Conservation (phyloP, 2,797 vertebrate genomes). For the Bradypus variegatus region DNA sequence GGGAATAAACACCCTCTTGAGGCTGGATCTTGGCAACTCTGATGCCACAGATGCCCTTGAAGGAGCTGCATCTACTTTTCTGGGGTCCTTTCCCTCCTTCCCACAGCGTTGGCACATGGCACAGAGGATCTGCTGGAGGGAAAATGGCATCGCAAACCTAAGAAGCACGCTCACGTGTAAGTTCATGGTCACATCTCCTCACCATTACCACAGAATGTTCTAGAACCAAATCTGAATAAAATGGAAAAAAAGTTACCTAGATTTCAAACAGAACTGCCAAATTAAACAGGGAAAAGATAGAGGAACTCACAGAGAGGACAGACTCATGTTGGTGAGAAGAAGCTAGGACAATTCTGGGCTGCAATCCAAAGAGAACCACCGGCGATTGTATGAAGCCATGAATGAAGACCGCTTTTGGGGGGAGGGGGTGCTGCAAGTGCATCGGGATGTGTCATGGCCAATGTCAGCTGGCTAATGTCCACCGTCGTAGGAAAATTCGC, state of each 20-base stretch:
- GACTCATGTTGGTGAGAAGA: conserved; percentile 4
- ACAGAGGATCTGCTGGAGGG: not conserved
- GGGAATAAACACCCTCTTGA: not conserved
- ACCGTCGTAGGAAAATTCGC: not conserved
- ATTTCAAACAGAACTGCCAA: not conserved
- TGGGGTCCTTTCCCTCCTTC: not conserved
- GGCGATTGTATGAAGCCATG: not conserved
- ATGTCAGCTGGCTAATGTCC: not conserved
- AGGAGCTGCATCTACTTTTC: not conserved
- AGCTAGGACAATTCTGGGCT: not conserved
- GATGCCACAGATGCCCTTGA: not conserved
- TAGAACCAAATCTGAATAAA: not conserved
- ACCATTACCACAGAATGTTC: conserved; percentile 23
- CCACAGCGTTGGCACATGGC: not conserved
- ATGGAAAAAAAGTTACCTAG: not conserved
- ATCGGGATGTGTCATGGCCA: not conserved
- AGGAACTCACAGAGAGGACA: not conserved
- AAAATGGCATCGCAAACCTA: not conserved
- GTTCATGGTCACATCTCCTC: not conserved
- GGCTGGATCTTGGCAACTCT: not conserved
- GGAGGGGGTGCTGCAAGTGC: not conserved
- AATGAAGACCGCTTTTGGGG: not conserved
- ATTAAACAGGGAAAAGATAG: conserved; percentile 1
- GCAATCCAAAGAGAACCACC: not conserved
- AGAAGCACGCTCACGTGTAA: not conserved